Base-by-base conservation (phyloP, 2,888 invertebrate genomes). In the Drosophila picticornis region DNA sequence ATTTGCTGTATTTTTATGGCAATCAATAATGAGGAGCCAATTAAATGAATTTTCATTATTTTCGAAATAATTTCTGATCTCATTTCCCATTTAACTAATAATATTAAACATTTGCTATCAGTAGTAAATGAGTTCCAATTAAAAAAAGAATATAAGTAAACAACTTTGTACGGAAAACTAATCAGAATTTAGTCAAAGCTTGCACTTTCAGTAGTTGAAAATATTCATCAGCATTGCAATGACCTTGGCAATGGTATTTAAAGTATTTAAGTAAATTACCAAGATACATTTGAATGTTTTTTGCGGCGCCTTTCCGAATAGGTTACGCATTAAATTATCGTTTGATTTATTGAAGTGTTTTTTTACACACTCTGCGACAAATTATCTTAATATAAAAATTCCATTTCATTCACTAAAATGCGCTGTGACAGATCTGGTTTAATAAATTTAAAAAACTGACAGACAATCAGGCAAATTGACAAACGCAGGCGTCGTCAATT, bases 401-500 rank as follows among this genome's bases (percentile, higher is more conserved):
- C 58, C 69, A 60, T 29, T 56, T 62, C 65, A 77, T 73, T 40
- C 58, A 53, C 29, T 56, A 58, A 52, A 34, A 32, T 46, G 52
- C 36, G 34, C 40, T 58, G 56, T 64, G 77, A 77, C 75, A 77
- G 75, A 68, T 75, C 72, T 78, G 67, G 72, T 72, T 77, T 68
- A 72, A 78, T 78, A 78, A 75, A 78, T 77, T 77, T 46, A 43
- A 65, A n/a, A 52, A 65, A 51, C 62, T 82, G 83, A 71, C 81
- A 79, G 61, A 72, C 77, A 82, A 84, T 79, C 76, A 71, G 74
- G 56, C 64, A 77, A 83, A 73, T 83, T 84, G 85, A 83, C 74
- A 83, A 81, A 72, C 59, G 34, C 72, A 38, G 62, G 56, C 66
- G 58, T 32, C 61, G 51, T 71, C 77, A 67, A 77, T 67, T 71